Evolutionary conservation across 2,888 invertebrate species (phyloP), one percentile per base, ranked within the genome.

Genomic region (Spisula solida): DNA sequence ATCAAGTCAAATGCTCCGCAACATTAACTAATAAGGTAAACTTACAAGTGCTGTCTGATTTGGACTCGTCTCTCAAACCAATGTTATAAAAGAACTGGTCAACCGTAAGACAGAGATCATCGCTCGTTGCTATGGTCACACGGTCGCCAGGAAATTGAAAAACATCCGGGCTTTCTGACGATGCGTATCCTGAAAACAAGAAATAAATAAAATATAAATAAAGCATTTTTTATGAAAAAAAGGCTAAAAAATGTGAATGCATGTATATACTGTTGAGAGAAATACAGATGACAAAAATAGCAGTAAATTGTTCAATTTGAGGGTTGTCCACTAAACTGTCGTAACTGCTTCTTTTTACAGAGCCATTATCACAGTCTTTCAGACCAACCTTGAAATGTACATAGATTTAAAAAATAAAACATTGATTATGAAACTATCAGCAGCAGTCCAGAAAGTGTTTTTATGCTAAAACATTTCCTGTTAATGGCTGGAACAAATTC

Each of bases 51-150:
- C 90, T 89, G 79, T 92, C 89, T n/a, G 88, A 81, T 41, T 60
- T 70, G 5, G 70, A 51, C 47, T 84, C 82, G 18, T 88, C 88
- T n/a, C 82, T 60, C n/a, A 92, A 83, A 34, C 89, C 88, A n/a
- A 90, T 92, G 34, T 88, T 87, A 82, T 92, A 92, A 82, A 66
- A 92, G 79, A 89, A 90, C 75, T 89, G 90, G 55, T 92, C 92
- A 12, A 92, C 92, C 1, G 90, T 75, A 16, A 92, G 55, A 48
- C 90, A 92, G 41, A 88, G 87, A 48, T 88, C 90, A 66, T 92
- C 92, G 10, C 87, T 90, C 5, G 92, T 92, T 88, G 87, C 90
- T 87, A 92, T 89, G 84, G 90, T 92, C 75, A 92, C 92, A 8
- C 90, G 88, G 20, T 91, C 90, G 10, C 91, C 91, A 8, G 25